phyloP scores from a whole-genome alignment of 2,113 vertebrate genomes.

The Grammomys dolichurus region DNA sequence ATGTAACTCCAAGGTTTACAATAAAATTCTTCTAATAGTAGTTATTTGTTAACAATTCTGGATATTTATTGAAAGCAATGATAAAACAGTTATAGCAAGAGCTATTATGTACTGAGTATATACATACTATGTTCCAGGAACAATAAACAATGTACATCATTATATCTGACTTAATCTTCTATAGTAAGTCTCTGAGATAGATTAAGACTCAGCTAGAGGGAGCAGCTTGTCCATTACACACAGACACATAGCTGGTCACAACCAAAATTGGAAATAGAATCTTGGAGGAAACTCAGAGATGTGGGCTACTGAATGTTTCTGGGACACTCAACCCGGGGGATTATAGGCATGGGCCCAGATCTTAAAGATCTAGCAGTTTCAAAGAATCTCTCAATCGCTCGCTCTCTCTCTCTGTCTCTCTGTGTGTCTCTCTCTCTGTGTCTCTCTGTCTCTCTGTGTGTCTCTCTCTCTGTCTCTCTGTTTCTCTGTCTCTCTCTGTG shows the following conservation, averaged over 20 bases:
- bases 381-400: not conserved
- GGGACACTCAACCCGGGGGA: not conserved
- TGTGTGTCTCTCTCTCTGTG: not conserved
- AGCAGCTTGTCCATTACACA: not conserved
- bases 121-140: not conserved
- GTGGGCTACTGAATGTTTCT: not conserved
- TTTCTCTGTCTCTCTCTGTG: too few relatives aligned
- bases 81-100: not conserved
- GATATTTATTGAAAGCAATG: not conserved
- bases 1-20: not conserved
- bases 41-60: not conserved
- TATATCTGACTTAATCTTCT: not conserved
- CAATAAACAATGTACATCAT: not conserved
- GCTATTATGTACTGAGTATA: not conserved
- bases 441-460: not conserved
- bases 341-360: not conserved
- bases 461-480: too few relatives aligned
- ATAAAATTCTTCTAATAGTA: not conserved
- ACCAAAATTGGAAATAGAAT: not conserved
- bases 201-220: slow-evolving; percentile 5
- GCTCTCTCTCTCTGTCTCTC: not conserved
- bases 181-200: not conserved
- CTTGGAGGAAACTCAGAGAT: not conserved
- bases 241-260: not conserved
- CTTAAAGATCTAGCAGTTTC: not conserved